Evolutionary conservation across 2,113 vertebrate genomes (phyloP), one percentile per base, ranked within the genome.

Genomic region (Redunca redunca): DNA sequence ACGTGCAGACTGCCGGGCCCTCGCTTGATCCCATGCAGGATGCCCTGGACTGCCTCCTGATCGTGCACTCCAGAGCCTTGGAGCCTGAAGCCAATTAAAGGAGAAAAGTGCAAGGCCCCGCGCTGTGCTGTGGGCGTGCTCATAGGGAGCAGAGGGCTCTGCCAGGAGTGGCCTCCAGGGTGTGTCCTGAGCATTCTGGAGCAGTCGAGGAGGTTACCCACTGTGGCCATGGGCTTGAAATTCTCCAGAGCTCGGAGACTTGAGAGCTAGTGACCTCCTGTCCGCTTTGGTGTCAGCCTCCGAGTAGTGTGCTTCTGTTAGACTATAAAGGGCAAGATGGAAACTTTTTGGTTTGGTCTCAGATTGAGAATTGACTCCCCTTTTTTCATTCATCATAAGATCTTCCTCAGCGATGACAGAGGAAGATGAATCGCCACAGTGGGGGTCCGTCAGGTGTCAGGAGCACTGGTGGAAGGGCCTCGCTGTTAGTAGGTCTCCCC

Each of bases 181-280:
- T 5, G 4, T 3, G 52, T 21, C 60, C 83, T 43, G 23, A 74
- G 6, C 48, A 16, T 25, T 53, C 85, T 58, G 17, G 52, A 53
- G 26, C 43, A 33, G 50, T 4, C 3, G 48, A 0, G 1, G 17
- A 9, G 26, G 15, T 23, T 12, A 1, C 81, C 58, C 10, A 1
- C 89, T 7, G 12, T 16, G 36, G 13, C 52, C 4, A 1, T 5
- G 6, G 25, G 19, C 40, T 78, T 52, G 52, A 17, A 46, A 36
- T 53, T 50, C 57, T 71, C 43, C 50, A 19, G 6, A 60, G 26
- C 14, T 13, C 14, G 25, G 57, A 7, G 0, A 60, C 80, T 48
- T 74, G 84, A 80, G 80, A 83, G 55, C 74, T 57, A 3, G 0
- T 26, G 12, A 3, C 64, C 13, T 62, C 50, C 52, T 28, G 1